These are phyloP conservation scores for Mesocricetus auratus DNA, from an alignment of 2,113 vertebrate species.

Conservation along the genomic window DNA sequence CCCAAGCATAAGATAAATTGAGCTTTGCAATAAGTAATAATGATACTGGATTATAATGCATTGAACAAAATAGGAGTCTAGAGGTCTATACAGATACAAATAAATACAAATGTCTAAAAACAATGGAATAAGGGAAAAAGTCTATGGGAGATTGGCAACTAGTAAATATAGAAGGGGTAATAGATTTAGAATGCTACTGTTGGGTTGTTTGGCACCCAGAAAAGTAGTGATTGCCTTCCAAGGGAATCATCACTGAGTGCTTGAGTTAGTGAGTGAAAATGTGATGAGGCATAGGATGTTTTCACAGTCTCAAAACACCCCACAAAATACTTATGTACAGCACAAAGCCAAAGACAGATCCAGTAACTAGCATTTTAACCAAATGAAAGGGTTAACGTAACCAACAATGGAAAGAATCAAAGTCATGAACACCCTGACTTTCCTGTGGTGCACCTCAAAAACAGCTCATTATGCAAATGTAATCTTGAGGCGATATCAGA, in stretches of 20 bases:
- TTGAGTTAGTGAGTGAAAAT: slow-evolving; percentile 29
- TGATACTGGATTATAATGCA: background rate
- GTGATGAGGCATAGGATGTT: background rate
- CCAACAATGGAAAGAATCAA: slow-evolving; percentile 28
- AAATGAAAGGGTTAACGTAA: slow-evolving; percentile 5
- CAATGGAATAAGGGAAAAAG: background rate
- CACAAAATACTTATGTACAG: background rate
- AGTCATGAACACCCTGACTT: background rate
- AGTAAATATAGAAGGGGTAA: background rate
- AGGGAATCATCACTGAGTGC: slow-evolving; percentile 2
- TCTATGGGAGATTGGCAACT: slow-evolving; percentile 1
- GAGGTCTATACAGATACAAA: background rate
- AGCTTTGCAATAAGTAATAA: background rate
- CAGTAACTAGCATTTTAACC: slow-evolving; percentile 44
- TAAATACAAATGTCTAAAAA: background rate
- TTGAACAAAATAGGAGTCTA: slow-evolving; percentile 29
- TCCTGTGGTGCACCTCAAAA: slow-evolving; percentile 1
- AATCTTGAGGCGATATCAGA: slow-evolving; percentile 54
- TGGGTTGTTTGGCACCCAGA: background rate
- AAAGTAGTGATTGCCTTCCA: background rate
- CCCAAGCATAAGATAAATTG: background rate
- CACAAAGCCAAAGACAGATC: slow-evolving; percentile 6
- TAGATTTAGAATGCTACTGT: background rate
- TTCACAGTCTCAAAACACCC: background rate
- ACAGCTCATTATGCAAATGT: slow-evolving; percentile 51